phyloP scores from a whole-genome alignment of 2,113 vertebrate genomes.

The Myodes glareolus region DNA sequence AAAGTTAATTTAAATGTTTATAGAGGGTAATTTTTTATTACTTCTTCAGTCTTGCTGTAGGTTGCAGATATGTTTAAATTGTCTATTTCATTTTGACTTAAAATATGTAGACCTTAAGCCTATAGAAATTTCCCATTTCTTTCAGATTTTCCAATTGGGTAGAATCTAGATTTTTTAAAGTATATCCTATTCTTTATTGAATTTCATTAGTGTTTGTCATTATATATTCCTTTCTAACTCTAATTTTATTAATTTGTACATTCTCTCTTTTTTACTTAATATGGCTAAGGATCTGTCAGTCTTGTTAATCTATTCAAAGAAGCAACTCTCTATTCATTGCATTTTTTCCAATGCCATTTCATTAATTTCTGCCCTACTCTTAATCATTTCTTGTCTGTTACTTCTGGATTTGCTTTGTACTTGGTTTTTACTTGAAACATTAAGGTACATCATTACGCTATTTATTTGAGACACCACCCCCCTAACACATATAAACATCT shows the following conservation, averaged over 20 bases:
- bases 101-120: neutral
- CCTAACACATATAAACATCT: neutral
- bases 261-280: neutral
- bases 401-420: neutral
- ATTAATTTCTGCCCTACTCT: neutral
- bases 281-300: neutral
- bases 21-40: neutral
- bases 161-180: neutral
- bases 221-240: neutral
- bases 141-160: neutral
- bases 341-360: neutral
- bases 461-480: neutral
- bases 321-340: neutral
- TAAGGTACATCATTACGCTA: neutral
- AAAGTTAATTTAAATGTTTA: neutral
- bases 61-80: neutral
- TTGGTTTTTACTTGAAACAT: neutral
- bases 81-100: neutral
- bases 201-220: neutral
- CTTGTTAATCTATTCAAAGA: neutral
- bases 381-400: neutral
- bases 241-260: neutral
- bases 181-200: neutral
- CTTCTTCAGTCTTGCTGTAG: neutral
- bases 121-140: neutral